Base-by-base conservation (phyloP, 1,140 invertebrate genomes). In the Bradynema listronoti region DNA sequence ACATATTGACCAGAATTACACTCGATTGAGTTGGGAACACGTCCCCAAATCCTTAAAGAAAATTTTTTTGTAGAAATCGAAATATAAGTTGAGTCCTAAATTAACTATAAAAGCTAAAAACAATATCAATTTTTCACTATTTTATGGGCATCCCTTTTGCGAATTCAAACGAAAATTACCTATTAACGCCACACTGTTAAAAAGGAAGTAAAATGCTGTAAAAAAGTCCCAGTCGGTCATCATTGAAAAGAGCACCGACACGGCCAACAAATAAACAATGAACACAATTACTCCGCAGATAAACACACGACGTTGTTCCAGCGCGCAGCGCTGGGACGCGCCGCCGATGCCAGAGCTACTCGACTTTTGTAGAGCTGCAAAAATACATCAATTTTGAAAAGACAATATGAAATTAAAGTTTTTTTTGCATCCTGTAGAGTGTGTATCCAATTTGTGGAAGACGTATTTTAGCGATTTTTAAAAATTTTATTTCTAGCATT, bases 121-220 rank as follows among this genome's bases (percentile, higher is more conserved):
- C 22, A 43, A 43, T 9, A 6, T 11, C 19, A 11, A 19, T 19
- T 39, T 39, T 39, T 39, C 11, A 39, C 19, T 39, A 39, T 11
- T n/a, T n/a, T n/a, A n/a, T n/a, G n/a, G n/a, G n/a, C n/a, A n/a
- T n/a, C n/a, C 11, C 36, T 39, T 19, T 39, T 39, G 36, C 11
- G 36, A 39, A 39, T 68, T 16, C 32, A 69, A 63, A 46, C 19
- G 11, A 36, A 24, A 30, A 34, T 62, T 46, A 69, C 69, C 72
- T 30, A 73, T 73, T 16, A 73, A 47, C 5, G 72, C 73, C 9
- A 73, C 65, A 39, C 56, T 63, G 34, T 69, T 73, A 63, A 73
- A 73, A n/a, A 73, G 29, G 56, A 73, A 73, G 52, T 77, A 73
- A 33, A 73, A 71, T 22, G 69, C 45, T 5, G 69, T 75, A 54